Conservation (phyloP, 2,888 invertebrate species). For the Oligia strigilis region DNA sequence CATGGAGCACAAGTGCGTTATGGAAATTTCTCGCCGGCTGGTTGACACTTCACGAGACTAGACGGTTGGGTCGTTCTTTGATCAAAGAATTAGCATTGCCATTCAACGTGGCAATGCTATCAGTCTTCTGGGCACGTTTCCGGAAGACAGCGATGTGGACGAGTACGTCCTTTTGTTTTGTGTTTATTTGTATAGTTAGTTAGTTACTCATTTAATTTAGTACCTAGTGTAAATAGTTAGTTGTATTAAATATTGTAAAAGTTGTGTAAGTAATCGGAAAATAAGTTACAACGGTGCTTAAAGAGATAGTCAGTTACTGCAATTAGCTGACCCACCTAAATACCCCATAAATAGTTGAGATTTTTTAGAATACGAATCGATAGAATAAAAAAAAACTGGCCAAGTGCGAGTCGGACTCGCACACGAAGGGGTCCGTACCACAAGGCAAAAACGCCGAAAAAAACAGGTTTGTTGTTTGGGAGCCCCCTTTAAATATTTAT, state of each 20-base stretch:
- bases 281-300: neutral
- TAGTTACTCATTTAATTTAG: neutral
- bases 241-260: too few relatives aligned
- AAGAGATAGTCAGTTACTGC: neutral
- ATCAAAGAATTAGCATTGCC: neutral
- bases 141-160: neutral
- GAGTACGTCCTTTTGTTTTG: neutral
- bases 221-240: too few relatives aligned
- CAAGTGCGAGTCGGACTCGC: too few relatives aligned
- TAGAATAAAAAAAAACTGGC: too few relatives aligned
- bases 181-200: neutral
- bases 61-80: neutral
- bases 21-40: neutral
- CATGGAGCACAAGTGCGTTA: neutral
- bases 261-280: neutral
- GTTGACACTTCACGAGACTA: neutral
- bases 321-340: too few relatives aligned
- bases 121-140: neutral
- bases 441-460: too few relatives aligned
- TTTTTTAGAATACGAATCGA: too few relatives aligned
- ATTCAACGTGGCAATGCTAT: neutral
- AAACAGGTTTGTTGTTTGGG: too few relatives aligned
- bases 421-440: too few relatives aligned
- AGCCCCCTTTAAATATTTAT: too few relatives aligned
- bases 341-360: too few relatives aligned